Percentiles rank a stretch among this genome's conserved stretches.
Evolutionary conservation across 1,140 invertebrate genomes (phyloP).

Genomic region (Chironomus tepperi): DNA sequence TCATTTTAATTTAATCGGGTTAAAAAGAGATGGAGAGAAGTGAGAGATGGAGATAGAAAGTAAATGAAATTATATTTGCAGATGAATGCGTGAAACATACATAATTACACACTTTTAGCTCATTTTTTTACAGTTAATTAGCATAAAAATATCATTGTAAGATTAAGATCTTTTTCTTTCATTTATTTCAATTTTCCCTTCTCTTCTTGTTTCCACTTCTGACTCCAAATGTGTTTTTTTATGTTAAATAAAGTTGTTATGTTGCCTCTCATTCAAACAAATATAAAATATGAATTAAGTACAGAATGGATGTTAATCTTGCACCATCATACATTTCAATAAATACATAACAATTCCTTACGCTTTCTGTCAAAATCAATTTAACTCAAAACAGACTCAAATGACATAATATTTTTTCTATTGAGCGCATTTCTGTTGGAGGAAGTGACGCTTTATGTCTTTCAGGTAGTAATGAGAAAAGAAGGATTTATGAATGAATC

Average conservation of each 20-base stretch:
- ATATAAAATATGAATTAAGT: too few species aligned
- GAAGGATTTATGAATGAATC: too few species aligned
- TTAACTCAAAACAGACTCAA: not conserved
- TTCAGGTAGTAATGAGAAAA: too few species aligned
- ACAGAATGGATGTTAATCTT: not conserved
- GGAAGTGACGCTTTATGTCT: not conserved
- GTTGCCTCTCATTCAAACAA: too few species aligned
- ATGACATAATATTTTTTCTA: not conserved
- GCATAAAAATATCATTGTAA: conserved; percentile 11
- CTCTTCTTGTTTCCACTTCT: not conserved
- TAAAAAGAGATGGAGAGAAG: too few species aligned
- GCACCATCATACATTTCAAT: conserved; percentile 1
- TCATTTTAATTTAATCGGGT: too few species aligned
- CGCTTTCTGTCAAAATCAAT: conserved; percentile 17
- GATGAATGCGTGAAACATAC: conserved; percentile 9
- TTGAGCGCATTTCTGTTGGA: not conserved
- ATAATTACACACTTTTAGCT: conserved; percentile 15
- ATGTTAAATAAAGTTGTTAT: not conserved
- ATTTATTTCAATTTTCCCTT: not conserved
- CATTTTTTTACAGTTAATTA: conserved; percentile 20
- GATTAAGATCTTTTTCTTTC: conserved; percentile 10
- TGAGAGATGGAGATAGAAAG: too few species aligned
- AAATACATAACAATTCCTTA: conserved; percentile 8
- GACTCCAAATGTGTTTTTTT: not conserved
- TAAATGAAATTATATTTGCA: conserved; percentile 2